Evolutionary conservation across 2,888 invertebrate species (phyloP), one percentile per base, ranked within the genome.

Genomic region (Polydrusus pterygomalis): DNA sequence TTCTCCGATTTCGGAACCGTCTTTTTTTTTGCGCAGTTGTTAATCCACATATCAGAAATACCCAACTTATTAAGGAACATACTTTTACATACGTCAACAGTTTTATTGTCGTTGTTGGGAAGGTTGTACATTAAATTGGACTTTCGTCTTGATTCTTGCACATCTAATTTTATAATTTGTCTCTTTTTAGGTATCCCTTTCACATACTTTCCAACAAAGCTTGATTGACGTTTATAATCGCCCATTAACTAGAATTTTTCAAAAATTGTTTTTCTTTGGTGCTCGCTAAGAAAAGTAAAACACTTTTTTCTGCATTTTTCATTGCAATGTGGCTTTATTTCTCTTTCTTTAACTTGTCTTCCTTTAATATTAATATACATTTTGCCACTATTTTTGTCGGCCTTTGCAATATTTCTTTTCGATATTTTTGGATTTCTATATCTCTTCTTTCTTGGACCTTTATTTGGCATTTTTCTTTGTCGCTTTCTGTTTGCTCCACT

Each of bases 11-110:
- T 18, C 56, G 1, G 70, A 69, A 13, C n/a, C 0, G 30, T 69
- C 60, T 17, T 20, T 13, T 69, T 69, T 69, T 69, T 69, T 18
- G 20, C 40, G 58, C 56, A 60, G 56, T 64, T 13, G 40, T 69
- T 13, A n/a, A 60, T 34, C 58, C 58, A 58, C 58, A 58, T 58
- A 18, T 58, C 58, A 25, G 58, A 15, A 9, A 69, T 69, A 40
- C n/a, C 56, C 13, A 69, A 15, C 10, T 60, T 69, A 60, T 60
- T 40, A 11, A 69, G 17, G 13, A 69, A 69, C 11, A 62, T 62
- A 25, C 34, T 69, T 62, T 69, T 69, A 34, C 70, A 69, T 15
- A 69, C 69, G 49, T 49, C 49, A 47, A 47, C 40, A 40, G 40
- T 11, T 40, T 40, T 40, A 43, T 43, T 43, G 9, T 43, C 43